These are phyloP conservation scores for Luehdorfia chinensis DNA, from an alignment of 1,140 invertebrate species.

Conservation along the genomic window DNA sequence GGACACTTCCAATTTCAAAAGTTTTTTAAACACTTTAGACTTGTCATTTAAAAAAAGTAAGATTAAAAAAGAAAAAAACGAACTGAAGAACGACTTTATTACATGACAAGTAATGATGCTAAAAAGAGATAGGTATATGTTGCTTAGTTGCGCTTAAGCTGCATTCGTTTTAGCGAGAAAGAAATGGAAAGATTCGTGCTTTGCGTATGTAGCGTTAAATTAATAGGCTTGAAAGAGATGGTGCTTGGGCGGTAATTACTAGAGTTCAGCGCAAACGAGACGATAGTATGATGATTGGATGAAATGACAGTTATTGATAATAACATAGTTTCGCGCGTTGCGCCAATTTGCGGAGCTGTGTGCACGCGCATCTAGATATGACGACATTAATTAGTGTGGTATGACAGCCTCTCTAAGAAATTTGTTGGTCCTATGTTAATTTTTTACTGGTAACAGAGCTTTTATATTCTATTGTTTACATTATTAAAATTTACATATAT, in stretches of 20 bases:
- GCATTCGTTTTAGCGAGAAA: constrained; percentile 45
- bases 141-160: constrained; percentile 21
- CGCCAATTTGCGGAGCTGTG: constrained; percentile 36
- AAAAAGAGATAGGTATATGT: constrained; percentile 29
- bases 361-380: constrained; percentile 43
- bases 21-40: constrained; percentile 45
- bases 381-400: constrained; percentile 56
- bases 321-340: constrained; percentile 47
- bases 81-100: constrained; percentile 44
- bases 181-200: constrained; percentile 52
- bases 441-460: too few relatives aligned
- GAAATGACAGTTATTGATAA: constrained; percentile 71
- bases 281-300: constrained; percentile 56
- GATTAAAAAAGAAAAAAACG: constrained; percentile 40
- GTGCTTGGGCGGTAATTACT: constrained; percentile 63
- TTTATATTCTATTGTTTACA: too few relatives aligned
- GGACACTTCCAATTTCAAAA: constrained; percentile 53
- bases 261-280: constrained; percentile 63
- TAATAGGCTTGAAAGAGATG: constrained; percentile 69
- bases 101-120: constrained; percentile 39
- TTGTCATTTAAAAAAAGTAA: constrained; percentile 54
- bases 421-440: too few relatives aligned
- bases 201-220: constrained; percentile 38
- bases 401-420: constrained; percentile 25
- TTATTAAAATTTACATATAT: too few relatives aligned